These are phyloP conservation scores for Drosophila maculinotata DNA, from an alignment of 2,888 invertebrate genomes.

Conservation along the genomic window DNA sequence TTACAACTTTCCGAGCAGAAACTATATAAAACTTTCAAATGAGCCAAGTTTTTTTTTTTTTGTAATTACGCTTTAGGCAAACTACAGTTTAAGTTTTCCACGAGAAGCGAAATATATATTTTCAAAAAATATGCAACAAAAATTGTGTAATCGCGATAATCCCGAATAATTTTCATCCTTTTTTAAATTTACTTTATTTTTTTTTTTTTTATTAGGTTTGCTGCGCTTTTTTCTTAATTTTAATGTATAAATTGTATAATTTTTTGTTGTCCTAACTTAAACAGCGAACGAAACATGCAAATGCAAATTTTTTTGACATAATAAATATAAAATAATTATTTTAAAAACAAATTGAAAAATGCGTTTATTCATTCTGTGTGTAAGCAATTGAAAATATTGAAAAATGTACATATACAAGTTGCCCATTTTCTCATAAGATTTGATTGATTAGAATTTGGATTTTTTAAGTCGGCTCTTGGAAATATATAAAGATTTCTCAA, in stretches of 20 bases:
- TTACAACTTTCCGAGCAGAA: conserved; percentile 26
- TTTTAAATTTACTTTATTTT: conserved; percentile 20
- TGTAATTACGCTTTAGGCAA: conserved; percentile 33
- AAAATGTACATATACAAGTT: too few relatives aligned
- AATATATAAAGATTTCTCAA: too few relatives aligned
- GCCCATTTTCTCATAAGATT: too few relatives aligned
- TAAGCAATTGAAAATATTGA: too few relatives aligned
- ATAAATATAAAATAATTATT: conserved; percentile 77
- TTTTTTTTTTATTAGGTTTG: conserved; percentile 49
- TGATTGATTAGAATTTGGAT: too few relatives aligned
- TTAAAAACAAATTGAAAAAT: conserved; percentile 53
- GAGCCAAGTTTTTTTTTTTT: conserved; percentile 43
- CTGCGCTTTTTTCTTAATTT: conserved; percentile 51
- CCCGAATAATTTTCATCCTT: conserved; percentile 26
- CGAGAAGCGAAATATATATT: conserved; percentile 41
- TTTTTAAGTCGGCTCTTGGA: too few relatives aligned
- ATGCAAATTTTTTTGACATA: conserved; percentile 73
- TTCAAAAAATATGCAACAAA: conserved; percentile 62
- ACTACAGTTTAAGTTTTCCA: conserved; percentile 33
- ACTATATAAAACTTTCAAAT: conserved; percentile 16
- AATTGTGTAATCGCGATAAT: conserved; percentile 33
- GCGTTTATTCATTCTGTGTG: conserved; percentile 1
- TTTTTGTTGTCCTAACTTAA: conserved; percentile 76
- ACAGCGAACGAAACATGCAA: conserved; percentile 65
- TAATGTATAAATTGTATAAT: conserved; percentile 79